These are phyloP conservation scores for Procavia capensis DNA, from an alignment of 2,113 vertebrate genomes.

Conservation along the genomic window DNA sequence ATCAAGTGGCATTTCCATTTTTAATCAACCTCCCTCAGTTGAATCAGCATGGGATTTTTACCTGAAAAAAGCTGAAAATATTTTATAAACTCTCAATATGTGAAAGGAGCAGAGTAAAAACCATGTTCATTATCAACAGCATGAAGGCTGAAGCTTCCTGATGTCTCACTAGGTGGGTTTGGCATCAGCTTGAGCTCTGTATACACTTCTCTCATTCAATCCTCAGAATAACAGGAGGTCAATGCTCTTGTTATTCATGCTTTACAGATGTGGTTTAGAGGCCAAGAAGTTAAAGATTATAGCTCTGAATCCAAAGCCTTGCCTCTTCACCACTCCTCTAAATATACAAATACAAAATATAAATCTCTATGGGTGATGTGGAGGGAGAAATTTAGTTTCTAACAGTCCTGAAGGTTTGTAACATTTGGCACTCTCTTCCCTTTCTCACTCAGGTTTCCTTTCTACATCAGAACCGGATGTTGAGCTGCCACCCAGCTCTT, in stretches of 20 bases:
- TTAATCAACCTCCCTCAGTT: not conserved
- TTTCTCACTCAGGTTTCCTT: not conserved
- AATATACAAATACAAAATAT: not conserved
- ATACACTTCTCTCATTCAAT: not conserved
- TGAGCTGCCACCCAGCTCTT: not conserved
- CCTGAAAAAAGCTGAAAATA: not conserved
- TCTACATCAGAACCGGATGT: not conserved
- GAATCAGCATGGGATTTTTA: slow-evolving; percentile 1
- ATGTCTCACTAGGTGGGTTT: not conserved
- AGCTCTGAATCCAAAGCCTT: not conserved
- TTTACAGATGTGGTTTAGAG: not conserved
- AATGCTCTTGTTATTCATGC: not conserved
- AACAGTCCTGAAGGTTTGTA: not conserved
- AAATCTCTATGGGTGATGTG: not conserved
- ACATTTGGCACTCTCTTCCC: not conserved
- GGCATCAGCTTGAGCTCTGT: not conserved
- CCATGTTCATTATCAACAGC: not conserved
- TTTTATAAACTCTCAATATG: not conserved
- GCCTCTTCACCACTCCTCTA: not conserved
- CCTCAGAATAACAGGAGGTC: not conserved
- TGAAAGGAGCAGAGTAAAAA: not conserved
- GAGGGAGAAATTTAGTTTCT: not conserved
- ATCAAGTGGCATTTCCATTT: slow-evolving; percentile 26
- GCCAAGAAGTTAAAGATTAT: not conserved
- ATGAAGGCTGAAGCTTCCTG: not conserved